These are phyloP conservation scores for Tragulus kanchil DNA, from an alignment of 2,113 vertebrate species.

Conservation along the genomic window DNA sequence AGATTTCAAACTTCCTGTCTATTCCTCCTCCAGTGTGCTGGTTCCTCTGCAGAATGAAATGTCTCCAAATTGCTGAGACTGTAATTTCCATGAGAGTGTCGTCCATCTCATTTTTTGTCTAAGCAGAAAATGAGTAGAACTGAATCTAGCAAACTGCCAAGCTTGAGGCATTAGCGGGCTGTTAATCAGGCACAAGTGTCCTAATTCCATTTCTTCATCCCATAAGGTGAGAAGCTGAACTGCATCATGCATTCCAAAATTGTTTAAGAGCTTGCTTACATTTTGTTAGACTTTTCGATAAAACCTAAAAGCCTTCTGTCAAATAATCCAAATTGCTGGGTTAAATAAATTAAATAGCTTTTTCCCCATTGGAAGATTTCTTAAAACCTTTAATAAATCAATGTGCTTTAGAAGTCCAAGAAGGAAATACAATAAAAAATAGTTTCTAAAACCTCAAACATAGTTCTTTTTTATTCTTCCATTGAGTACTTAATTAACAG, in stretches of 20 bases:
- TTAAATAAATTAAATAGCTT: neutral
- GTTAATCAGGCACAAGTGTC: neutral
- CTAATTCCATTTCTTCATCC: neutral
- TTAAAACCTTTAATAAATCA: neutral
- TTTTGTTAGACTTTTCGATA: neutral
- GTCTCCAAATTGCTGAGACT: conserved; percentile 80
- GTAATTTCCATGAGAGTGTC: conserved; percentile 82
- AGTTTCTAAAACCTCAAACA: neutral
- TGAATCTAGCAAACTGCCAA: neutral
- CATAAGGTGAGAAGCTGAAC: neutral
- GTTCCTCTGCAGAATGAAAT: conserved; percentile 64
- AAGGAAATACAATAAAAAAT: neutral
- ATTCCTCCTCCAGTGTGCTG: neutral
- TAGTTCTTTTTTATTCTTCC: neutral
- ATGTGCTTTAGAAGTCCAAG: neutral
- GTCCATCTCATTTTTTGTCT: conserved; percentile 85
- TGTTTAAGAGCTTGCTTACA: neutral
- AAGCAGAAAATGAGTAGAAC: neutral
- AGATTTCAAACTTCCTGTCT: conserved; percentile 47
- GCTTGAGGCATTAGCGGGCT: neutral
- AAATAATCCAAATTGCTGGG: neutral
- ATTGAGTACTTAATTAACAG: neutral
- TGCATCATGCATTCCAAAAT: neutral
- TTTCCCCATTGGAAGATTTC: neutral
- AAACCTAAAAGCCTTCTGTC: neutral